phyloP scores from a whole-genome alignment of 2,113 vertebrate genomes.

The Oxygymnocypris stewartii region DNA sequence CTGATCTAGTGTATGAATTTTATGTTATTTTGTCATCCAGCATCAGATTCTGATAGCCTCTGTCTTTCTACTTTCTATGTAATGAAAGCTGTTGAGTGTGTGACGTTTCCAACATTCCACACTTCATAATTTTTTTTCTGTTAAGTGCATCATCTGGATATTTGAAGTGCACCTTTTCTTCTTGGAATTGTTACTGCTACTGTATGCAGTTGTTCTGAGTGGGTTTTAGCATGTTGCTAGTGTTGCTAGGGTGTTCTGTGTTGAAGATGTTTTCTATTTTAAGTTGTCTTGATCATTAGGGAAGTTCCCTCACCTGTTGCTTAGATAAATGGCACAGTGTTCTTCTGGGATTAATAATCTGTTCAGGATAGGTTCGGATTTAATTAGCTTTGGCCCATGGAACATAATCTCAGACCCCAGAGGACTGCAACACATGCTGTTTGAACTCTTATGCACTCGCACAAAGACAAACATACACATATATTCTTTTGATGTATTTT shows the following conservation, averaged over 20 bases:
- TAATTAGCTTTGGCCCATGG: conserved; percentile 34
- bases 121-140: not conserved
- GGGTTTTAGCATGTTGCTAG: not conserved
- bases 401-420: conserved; percentile 38
- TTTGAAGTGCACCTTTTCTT: too few species aligned
- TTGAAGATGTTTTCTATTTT: not conserved
- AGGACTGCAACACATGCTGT: not conserved
- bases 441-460: not conserved
- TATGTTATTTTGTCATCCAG: not conserved
- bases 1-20: not conserved
- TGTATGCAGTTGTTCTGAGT: not conserved
- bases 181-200: too few species aligned
- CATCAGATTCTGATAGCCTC: not conserved
- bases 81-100: not conserved
- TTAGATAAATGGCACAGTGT: not conserved
- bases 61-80: not conserved
- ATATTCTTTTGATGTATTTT: too few species aligned
- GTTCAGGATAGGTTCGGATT: conserved; percentile 40
- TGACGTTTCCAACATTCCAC: not conserved
- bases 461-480: not conserved
- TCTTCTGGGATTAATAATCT: conserved; percentile 18
- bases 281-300: not conserved
- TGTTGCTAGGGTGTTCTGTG: not conserved
- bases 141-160: not conserved
- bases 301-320: not conserved